Conservation (phyloP, 2,113 vertebrate genomes). For the Acrocephalus arundinaceus region DNA sequence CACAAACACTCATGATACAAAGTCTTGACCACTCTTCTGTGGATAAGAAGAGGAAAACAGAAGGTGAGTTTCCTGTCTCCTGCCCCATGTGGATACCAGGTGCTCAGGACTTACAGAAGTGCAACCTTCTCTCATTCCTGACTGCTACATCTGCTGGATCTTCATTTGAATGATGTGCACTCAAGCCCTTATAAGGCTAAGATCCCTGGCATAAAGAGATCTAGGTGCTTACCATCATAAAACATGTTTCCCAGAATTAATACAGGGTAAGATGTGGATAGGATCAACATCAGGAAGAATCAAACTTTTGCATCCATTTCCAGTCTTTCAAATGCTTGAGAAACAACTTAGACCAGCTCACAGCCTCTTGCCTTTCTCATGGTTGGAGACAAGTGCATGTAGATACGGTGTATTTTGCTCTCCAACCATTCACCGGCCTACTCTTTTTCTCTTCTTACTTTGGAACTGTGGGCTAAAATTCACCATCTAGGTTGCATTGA, state of each 20-base stretch:
- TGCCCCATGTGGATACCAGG: not conserved
- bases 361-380: not conserved
- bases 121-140: not conserved
- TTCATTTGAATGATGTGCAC: not conserved
- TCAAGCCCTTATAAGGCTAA: not conserved
- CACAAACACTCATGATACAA: not conserved
- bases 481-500: rapidly evolving
- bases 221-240: not conserved
- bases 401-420: not conserved
- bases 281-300: not conserved
- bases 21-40: not conserved
- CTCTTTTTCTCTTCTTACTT: not conserved
- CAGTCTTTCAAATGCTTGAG: not conserved
- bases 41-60: not conserved
- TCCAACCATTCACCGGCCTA: not conserved
- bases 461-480: not conserved
- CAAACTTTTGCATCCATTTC: not conserved
- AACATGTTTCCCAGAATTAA: not conserved
- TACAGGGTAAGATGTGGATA: not conserved
- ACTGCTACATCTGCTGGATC: not conserved
- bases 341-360: not conserved
- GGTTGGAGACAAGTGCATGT: not conserved
- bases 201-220: not conserved
- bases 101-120: not conserved
- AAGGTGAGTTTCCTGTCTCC: not conserved